Evolutionary conservation across 2,113 vertebrate species (phyloP).

Genomic region (Panthera leo): DNA sequence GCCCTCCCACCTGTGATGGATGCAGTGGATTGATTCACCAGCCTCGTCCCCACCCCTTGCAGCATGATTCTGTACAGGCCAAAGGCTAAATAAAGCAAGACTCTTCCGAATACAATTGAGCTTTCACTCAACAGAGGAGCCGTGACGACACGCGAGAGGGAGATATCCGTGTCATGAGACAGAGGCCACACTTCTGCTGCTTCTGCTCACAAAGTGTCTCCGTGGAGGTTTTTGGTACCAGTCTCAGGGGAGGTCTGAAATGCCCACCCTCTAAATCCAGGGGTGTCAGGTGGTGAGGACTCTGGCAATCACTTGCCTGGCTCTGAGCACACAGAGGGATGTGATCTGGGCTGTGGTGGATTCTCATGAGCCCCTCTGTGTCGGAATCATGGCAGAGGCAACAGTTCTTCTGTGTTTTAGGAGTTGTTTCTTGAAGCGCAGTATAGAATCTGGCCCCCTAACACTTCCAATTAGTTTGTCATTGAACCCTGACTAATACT

Average conservation of each 20-base stretch:
- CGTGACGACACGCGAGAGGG: not conserved
- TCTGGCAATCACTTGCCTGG: not conserved
- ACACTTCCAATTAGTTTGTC: not conserved
- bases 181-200: too few species aligned
- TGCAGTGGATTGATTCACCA: not conserved
- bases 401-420: not conserved
- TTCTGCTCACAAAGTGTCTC: not conserved
- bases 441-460: not conserved
- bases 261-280: not conserved
- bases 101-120: not conserved
- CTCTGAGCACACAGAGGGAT: not conserved
- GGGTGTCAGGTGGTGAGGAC: not conserved
- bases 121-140: not conserved
- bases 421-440: not conserved
- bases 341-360: accelerated
- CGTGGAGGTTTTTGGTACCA: not conserved
- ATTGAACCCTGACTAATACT: not conserved
- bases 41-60: not conserved
- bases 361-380: accelerated
- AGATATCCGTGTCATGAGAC: accelerated
- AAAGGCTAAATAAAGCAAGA: not conserved
- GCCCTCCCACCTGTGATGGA: not conserved
- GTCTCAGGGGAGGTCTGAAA: not conserved
- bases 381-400: not conserved
- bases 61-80: not conserved